Conservation (phyloP, 2,888 invertebrate species). For the Drosophila recens region DNA sequence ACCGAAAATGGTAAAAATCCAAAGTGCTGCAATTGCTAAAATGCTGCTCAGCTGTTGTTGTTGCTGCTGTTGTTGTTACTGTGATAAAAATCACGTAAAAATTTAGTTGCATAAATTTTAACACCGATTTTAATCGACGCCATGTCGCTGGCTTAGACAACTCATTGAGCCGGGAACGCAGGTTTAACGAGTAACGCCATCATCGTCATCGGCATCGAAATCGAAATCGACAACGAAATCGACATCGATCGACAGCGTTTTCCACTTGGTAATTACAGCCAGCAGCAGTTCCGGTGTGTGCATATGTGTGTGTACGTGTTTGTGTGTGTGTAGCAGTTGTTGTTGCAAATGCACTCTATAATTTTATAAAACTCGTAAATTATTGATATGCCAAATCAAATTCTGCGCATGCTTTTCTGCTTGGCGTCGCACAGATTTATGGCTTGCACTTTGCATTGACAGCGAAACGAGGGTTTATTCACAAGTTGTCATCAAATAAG, state of each 20-base stretch:
- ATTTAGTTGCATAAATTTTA: constrained; percentile 81
- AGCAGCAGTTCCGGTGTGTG: constrained; percentile 71
- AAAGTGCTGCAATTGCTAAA: constrained; percentile 52
- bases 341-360: constrained; percentile 50
- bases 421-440: constrained; percentile 60
- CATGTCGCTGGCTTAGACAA: constrained; percentile 70
- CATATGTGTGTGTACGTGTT: constrained; percentile 7
- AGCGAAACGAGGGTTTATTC: constrained; percentile 30
- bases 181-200: constrained; percentile 15
- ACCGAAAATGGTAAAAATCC: constrained; percentile 57
- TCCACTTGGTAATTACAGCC: constrained; percentile 70
- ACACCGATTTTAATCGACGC: constrained; percentile 79
- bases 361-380: constrained; percentile 72
- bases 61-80: constrained; percentile 32
- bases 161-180: constrained; percentile 59
- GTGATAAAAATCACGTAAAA: constrained; percentile 76
- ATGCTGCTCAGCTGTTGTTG: constrained; percentile 31
- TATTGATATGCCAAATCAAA: constrained; percentile 80
- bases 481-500: constrained; percentile 4
- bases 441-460: constrained; percentile 45
- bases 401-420: constrained; percentile 59
- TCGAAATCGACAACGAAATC: constrained; percentile 30
- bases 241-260: constrained; percentile 59
- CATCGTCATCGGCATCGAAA: constrained; percentile 30
- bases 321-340: constrained; percentile 22